A percentile compares a stretch with the other conserved stretches of the same genome.
These are phyloP conservation scores for Agapetus fuscipes DNA, from an alignment of 2,888 invertebrate species.

Conservation along the genomic window DNA sequence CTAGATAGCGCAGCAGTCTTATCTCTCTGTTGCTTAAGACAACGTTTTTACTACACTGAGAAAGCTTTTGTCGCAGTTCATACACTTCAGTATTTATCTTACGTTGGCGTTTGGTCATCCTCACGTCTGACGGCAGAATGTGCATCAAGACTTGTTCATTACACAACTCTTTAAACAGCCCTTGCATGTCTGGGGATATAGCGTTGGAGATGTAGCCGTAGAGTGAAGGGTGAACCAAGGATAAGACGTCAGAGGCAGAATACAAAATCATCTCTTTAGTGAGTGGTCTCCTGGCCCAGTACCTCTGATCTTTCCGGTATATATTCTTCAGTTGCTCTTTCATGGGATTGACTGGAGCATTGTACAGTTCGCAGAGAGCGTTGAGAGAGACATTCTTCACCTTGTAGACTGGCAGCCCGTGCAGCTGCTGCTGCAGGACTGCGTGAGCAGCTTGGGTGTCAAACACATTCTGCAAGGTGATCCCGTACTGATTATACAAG, in stretches of 20 bases:
- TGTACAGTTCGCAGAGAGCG: conserved; percentile 82
- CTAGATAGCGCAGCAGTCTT: conserved; percentile 76
- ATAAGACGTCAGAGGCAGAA: conserved; percentile 81
- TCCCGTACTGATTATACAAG: conserved; percentile 76
- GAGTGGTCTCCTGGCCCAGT: conserved; percentile 83
- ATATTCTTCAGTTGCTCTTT: conserved; percentile 85
- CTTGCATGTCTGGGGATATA: conserved; percentile 60
- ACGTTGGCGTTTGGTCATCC: conserved; percentile 76
- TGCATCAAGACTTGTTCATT: conserved; percentile 81
- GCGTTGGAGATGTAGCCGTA: conserved; percentile 59
- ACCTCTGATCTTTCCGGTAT: conserved; percentile 74
- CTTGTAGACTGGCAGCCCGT: conserved; percentile 85
- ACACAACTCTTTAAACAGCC: conserved; percentile 72
- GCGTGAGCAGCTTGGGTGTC: conserved; percentile 93
- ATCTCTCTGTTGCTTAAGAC: conserved; percentile 89
- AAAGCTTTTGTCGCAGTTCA: conserved; percentile 74
- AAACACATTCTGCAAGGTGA: conserved; percentile 75
- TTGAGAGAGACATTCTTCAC: conserved; percentile 88
- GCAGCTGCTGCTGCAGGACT: conserved; percentile 81
- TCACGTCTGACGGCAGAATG: conserved; percentile 77
- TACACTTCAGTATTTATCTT: conserved; percentile 86
- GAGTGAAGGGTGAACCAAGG: conserved; percentile 76
- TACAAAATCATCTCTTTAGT: conserved; percentile 87
- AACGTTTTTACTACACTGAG: conserved; percentile 74
- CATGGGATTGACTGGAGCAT: conserved; percentile 79